These are phyloP conservation scores for Spodoptera picta DNA, from an alignment of 2,888 invertebrate species.

Conservation along the genomic window DNA sequence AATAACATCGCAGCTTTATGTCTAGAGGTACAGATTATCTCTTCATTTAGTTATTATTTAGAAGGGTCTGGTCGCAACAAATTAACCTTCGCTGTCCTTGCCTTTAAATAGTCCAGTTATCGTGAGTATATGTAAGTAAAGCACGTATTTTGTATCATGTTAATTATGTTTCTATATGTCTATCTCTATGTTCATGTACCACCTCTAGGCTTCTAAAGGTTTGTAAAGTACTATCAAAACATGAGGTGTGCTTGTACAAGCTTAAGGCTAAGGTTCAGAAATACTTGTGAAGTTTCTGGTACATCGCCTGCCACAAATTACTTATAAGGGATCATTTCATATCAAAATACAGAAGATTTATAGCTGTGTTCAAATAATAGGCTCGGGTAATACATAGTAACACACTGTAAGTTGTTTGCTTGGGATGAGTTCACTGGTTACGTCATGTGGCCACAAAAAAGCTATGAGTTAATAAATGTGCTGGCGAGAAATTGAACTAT, in stretches of 20 bases:
- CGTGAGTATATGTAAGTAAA: slow-evolving; percentile 18
- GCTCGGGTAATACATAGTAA: too few relatives aligned
- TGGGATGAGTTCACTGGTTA: slow-evolving; percentile 43
- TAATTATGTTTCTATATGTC: slow-evolving; percentile 10
- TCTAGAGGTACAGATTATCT: slow-evolving; percentile 26
- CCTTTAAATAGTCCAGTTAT: slow-evolving; percentile 7
- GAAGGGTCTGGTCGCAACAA: slow-evolving; percentile 12
- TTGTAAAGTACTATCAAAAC: slow-evolving; percentile 29
- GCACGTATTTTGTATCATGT: slow-evolving; percentile 14
- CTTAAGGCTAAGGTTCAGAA: slow-evolving; percentile 25
- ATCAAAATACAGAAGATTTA: slow-evolving; percentile 28
- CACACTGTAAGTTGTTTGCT: slow-evolving; percentile 31
- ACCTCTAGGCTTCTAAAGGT: slow-evolving; percentile 10
- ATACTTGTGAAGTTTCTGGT: slow-evolving; percentile 33
- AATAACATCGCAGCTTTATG: slow-evolving; percentile 36
- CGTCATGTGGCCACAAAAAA: slow-evolving; percentile 37
- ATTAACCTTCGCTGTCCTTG: slow-evolving; percentile 21
- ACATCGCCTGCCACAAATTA: slow-evolving; percentile 31
- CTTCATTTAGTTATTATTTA: slow-evolving; percentile 27
- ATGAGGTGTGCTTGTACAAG: slow-evolving; percentile 18
- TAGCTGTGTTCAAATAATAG: too few relatives aligned
- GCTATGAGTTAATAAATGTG: slow-evolving; percentile 21
- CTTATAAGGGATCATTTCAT: slow-evolving; percentile 28
- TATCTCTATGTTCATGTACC: not conserved
- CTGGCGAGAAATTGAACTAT: slow-evolving; percentile 17